These are phyloP conservation scores for Papilio polytes DNA, from an alignment of 1,140 invertebrate species.

Conservation along the genomic window DNA sequence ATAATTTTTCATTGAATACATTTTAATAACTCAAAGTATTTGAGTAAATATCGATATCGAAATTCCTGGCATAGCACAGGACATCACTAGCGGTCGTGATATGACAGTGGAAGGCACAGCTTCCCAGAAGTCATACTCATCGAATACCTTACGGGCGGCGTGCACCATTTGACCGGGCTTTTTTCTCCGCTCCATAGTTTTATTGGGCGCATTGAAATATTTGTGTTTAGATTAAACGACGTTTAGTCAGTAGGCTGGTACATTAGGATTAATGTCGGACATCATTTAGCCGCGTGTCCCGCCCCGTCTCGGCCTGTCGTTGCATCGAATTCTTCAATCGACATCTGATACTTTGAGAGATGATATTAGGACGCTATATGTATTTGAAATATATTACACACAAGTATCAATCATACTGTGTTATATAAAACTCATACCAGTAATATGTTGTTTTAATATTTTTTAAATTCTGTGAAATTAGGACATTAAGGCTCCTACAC, in stretches of 20 bases:
- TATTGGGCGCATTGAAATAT: constrained; percentile 82
- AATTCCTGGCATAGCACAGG: constrained; percentile 46
- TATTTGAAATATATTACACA: background rate
- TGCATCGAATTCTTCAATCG: constrained; percentile 41
- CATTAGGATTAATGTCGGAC: constrained; percentile 82
- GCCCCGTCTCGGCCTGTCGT: constrained; percentile 57
- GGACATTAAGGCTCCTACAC: too few species aligned
- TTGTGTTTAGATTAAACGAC: constrained; percentile 82
- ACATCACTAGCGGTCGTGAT: constrained; percentile 75
- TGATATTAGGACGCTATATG: constrained; percentile 4
- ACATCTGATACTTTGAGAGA: constrained; percentile 33
- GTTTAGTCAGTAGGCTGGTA: constrained; percentile 75
- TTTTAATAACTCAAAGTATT: too few species aligned
- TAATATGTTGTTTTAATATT: background rate
- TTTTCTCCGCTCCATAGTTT: constrained; percentile 75
- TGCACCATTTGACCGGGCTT: constrained; percentile 64
- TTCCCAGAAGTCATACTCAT: constrained; percentile 80
- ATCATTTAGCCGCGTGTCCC: constrained; percentile 71
- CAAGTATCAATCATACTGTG: background rate
- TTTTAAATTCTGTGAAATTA: too few species aligned
- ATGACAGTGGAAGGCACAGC: constrained; percentile 76
- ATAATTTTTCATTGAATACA: too few species aligned
- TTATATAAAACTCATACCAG: background rate
- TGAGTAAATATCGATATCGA: constrained; percentile 57
- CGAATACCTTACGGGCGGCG: constrained; percentile 77